A percentile compares a stretch with the other conserved stretches of the same genome.
Conservation (phyloP, 2,113 vertebrate genomes). For the Nannospalax galili region DNA sequence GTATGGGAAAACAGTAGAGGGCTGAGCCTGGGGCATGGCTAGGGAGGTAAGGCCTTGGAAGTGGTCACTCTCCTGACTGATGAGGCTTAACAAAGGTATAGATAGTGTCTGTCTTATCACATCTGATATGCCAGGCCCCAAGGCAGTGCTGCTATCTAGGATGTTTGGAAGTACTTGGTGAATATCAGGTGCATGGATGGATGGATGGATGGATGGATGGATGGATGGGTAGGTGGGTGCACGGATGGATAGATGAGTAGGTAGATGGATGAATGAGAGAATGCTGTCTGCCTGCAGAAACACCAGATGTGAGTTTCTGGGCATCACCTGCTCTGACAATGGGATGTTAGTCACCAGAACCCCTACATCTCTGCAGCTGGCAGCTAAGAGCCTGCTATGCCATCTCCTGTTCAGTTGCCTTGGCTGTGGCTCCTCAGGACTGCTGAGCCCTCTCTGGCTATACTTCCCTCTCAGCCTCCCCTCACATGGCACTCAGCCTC, state of each 20-base stretch:
- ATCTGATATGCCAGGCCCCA: neutral
- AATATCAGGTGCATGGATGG: neutral
- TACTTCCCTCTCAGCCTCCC: accelerated
- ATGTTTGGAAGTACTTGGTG: neutral
- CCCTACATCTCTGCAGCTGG: neutral
- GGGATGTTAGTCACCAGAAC: neutral
- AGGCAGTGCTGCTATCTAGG: neutral
- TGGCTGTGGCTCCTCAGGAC: neutral
- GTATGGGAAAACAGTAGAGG: neutral
- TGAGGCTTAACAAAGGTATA: neutral
- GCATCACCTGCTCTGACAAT: too few relatives aligned
- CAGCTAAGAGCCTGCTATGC: neutral
- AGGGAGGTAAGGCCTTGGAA: too few relatives aligned
- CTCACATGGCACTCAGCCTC: neutral
- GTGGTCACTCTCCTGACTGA: neutral
- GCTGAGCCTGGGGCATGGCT: neutral
- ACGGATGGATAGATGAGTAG: neutral
- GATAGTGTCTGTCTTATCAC: neutral
- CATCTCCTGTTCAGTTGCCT: neutral
- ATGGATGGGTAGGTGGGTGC: neutral
- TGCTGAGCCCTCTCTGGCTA: neutral
- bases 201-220: neutral
- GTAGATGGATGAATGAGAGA: neutral
- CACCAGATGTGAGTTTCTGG: neutral
- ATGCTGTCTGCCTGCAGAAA: neutral